Evolutionary conservation across 2,113 vertebrate genomes (phyloP).

Genomic region (Pygoscelis antarcticus): DNA sequence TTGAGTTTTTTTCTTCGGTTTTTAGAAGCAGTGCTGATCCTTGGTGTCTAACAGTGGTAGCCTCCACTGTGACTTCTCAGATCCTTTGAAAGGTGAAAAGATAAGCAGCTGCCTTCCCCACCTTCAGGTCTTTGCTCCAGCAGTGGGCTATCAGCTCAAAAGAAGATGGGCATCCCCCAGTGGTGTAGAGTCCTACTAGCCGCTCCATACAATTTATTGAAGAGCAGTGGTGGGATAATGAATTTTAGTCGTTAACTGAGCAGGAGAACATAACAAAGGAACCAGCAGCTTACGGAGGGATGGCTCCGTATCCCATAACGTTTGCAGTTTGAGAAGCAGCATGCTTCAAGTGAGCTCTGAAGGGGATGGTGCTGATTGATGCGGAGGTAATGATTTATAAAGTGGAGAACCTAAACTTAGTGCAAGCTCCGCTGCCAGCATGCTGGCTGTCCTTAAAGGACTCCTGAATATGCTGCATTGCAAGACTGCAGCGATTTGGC

Average conservation of each 20-base stretch:
- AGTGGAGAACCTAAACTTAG: neutral
- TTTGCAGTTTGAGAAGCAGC: neutral
- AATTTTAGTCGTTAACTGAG: neutral
- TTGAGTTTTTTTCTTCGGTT: neutral
- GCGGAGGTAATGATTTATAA: neutral
- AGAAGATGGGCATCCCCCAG: neutral
- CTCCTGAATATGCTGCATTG: neutral
- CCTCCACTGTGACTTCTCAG: neutral
- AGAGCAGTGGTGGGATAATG: neutral
- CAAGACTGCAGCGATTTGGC: constrained; percentile 47
- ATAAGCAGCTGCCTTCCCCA: neutral
- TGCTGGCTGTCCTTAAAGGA: constrained; percentile 54
- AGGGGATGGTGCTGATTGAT: neutral
- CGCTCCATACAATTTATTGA: accelerated
- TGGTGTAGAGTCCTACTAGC: neutral
- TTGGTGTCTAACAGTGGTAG: neutral
- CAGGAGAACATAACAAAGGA: neutral
- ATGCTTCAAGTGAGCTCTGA: neutral
- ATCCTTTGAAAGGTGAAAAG: neutral
- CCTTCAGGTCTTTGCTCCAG: neutral
- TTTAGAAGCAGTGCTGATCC: neutral
- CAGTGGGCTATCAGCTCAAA: neutral
- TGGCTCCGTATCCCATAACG: neutral
- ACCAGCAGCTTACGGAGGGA: neutral
- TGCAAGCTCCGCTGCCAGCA: neutral